Percentiles rank a stretch among this genome's conserved stretches.
phyloP scores from a whole-genome alignment of 2,888 invertebrate species.

The Torymus tubicola region DNA sequence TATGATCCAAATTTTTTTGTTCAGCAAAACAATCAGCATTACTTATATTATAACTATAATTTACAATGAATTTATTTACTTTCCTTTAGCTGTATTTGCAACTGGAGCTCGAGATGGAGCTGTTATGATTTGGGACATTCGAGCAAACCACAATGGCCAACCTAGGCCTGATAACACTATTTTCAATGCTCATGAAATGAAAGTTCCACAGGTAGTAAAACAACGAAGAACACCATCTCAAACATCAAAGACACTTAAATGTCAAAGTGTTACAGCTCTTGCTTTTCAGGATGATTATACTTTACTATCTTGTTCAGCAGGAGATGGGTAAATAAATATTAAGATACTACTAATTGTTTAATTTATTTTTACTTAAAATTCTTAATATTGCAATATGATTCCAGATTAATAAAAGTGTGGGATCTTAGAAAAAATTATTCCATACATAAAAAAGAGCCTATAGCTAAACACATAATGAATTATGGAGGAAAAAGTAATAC shows the following conservation, averaged over 20 bases:
- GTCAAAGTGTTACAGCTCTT: slow-evolving; percentile 89
- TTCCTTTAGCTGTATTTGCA: slow-evolving; percentile 84
- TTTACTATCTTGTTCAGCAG: slow-evolving; percentile 90
- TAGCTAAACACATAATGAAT: slow-evolving; percentile 84
- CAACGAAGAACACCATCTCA: slow-evolving; percentile 73
- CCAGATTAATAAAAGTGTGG: slow-evolving; percentile 87
- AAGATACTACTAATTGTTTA: slow-evolving; percentile 9
- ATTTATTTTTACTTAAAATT: slow-evolving; percentile 9
- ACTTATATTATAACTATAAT: background rate
- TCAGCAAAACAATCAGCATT: background rate
- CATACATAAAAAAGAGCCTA: slow-evolving; percentile 82
- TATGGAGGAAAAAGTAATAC: slow-evolving; percentile 84
- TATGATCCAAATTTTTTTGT: slow-evolving; percentile 7
- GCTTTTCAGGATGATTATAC: slow-evolving; percentile 88
- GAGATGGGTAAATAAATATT: slow-evolving; percentile 82
- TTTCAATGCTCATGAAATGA: slow-evolving; percentile 80
- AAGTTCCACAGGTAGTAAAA: slow-evolving; percentile 68
- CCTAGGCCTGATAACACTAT: slow-evolving; percentile 86
- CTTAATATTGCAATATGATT: slow-evolving; percentile 17
- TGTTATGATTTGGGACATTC: slow-evolving; percentile 90
- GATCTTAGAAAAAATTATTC: slow-evolving; percentile 90
- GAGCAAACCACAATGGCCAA: slow-evolving; percentile 77
- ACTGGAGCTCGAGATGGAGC: slow-evolving; percentile 93
- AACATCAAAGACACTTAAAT: slow-evolving; percentile 71
- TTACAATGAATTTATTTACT: background rate